Evolutionary conservation across 2,113 vertebrate species (phyloP).

Genomic region (Xenopus borealis): DNA sequence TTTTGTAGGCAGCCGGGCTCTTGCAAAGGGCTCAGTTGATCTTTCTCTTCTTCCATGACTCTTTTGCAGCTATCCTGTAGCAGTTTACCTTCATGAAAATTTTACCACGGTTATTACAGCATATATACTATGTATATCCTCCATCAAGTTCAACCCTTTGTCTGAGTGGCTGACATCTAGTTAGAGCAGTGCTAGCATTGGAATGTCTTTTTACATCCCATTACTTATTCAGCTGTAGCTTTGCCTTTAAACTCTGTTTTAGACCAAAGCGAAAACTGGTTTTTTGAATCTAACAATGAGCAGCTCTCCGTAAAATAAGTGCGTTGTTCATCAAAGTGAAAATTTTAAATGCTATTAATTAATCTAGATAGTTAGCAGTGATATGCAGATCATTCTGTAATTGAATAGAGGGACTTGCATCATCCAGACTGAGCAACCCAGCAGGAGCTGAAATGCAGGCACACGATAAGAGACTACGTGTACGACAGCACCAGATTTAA

Average conservation of each 20-base stretch:
- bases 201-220: too few relatives aligned
- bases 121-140: too few relatives aligned
- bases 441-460: not conserved
- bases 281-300: conserved; percentile 2
- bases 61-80: too few relatives aligned
- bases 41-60: too few relatives aligned
- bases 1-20: too few relatives aligned
- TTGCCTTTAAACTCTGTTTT: not conserved
- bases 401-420: conserved; percentile 2
- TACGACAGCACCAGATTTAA: conserved; percentile 6
- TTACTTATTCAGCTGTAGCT: not conserved
- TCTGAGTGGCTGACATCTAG: too few relatives aligned
- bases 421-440: not conserved
- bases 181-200: too few relatives aligned
- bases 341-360: conserved; percentile 12
- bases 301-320: conserved; percentile 7
- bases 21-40: too few relatives aligned
- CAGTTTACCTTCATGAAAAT: too few relatives aligned
- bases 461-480: conserved; percentile 6
- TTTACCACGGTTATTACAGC: too few relatives aligned
- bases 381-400: conserved; percentile 12
- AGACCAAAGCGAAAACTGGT: not conserved
- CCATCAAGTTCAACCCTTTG: too few relatives aligned
- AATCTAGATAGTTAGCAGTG: conserved; percentile 27
- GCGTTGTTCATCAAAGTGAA: conserved; percentile 27